Percentiles rank a stretch among this genome's conserved stretches.
Conservation (phyloP, 2,113 vertebrate species). For the Oreochromis aureus region DNA sequence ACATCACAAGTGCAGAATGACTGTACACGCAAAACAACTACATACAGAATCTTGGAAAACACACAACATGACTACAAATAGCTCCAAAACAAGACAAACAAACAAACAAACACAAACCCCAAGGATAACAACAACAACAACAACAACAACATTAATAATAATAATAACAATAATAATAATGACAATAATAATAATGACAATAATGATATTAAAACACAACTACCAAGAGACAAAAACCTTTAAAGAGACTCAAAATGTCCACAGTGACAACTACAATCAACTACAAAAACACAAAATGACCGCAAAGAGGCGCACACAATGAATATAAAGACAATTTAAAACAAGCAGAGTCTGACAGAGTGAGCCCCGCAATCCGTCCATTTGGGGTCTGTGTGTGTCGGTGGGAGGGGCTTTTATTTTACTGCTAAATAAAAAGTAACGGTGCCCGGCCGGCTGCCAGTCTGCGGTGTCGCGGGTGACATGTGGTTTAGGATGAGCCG, state of each 20-base stretch:
- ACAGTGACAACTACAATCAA: not conserved
- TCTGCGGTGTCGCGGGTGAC: not conserved
- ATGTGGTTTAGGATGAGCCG: not conserved
- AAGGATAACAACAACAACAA: no score
- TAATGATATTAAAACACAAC: not conserved
- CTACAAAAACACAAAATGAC: not conserved
- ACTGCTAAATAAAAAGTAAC: not conserved
- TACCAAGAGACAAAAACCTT: not conserved
- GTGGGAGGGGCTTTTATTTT: constrained; percentile 7
- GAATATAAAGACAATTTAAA: not conserved
- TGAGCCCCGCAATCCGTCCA: not conserved
- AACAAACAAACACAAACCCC: not conserved
- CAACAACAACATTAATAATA: not conserved
- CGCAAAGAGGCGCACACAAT: not conserved
- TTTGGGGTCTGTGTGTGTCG: not conserved
- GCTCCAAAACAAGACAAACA: not conserved
- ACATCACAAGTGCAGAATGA: not conserved
- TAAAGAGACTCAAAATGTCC: not conserved
- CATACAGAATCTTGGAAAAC: not conserved
- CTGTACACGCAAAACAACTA: not conserved
- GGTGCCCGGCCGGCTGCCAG: not conserved
- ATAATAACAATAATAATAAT: not conserved
- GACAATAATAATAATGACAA: no score
- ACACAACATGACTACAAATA: not conserved
- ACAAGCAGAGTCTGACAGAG: not conserved